Evolutionary conservation across 2,888 invertebrate genomes (phyloP), one percentile per base, ranked within the genome.

Genomic region (Agapetus fuscipes): DNA sequence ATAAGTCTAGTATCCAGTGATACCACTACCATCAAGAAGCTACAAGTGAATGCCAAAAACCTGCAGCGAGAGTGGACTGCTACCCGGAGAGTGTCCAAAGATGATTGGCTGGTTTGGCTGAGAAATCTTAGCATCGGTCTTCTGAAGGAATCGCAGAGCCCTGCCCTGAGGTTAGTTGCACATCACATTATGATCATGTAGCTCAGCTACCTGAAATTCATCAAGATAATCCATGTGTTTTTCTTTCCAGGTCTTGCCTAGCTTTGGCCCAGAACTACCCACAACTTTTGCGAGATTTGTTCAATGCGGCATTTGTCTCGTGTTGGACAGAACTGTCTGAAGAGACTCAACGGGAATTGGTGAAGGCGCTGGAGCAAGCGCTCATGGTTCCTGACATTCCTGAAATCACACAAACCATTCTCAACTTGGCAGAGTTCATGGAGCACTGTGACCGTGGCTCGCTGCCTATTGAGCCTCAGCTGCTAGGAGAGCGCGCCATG

Each of bases 21-120:
- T 36, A 79, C 80, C 0, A 76, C 80, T 6, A 78, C 82, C 7
- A 84, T 84, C 29, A 86, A 87, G 54, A 78, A 85, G 56, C 62
- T 91, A 38, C 84, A 83, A 54, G 88, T 93, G 9, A 85, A 84
- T 20, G 82, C 86, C 3, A 76, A 79, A 15, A 89, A 87, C 58
- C 66, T 96, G 30, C 88, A 91, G 57, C 75, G 85, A 51, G 88
- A 90, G 0, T 91, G 94, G 88, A 85, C 87, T n/a, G 88, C 90
- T 1, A 85, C 85, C 17, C 75, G 91, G 37, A 74, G 93, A 43
- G 93, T 95, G 1, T 94, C 94, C 1, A 94, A 94, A 59, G 97
- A 98, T 53, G 98, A 98, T 62, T 98, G 98, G 98, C 71, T 95
- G 31, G 96, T 97, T 59, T 98, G 97, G 98, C 63, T 97, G 34